Conservation (phyloP, 2,113 vertebrate genomes). For the Onychorhynchus coronatus region DNA sequence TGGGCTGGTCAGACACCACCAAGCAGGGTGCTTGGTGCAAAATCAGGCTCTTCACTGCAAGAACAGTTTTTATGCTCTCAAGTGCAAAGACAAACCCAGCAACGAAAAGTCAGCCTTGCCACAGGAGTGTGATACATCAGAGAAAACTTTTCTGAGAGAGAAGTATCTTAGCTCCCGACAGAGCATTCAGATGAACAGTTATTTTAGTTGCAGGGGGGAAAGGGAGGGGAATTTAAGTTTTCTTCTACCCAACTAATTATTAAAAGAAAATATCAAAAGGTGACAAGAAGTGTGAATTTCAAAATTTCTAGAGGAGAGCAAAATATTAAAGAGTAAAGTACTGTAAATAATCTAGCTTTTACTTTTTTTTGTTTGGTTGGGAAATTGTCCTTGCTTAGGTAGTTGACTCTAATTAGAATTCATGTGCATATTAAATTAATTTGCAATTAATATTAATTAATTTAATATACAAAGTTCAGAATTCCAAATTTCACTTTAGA, state of each 20-base stretch:
- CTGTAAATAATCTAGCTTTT: not conserved
- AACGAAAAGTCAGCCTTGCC: not conserved
- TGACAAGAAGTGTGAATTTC: not conserved
- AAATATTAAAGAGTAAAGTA: not conserved
- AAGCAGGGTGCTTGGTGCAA: not conserved
- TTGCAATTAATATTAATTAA: not conserved
- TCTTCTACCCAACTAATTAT: not conserved
- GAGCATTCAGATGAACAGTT: not conserved
- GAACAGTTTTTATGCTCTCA: accelerated
- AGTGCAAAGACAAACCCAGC: not conserved
- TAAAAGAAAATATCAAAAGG: not conserved
- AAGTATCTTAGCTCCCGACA: not conserved
- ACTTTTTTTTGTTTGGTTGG: not conserved
- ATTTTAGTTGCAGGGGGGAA: conserved; percentile 9
- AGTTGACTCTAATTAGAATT: not conserved
- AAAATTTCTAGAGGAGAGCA: not conserved
- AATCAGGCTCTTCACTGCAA: no score
- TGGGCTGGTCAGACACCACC: not conserved
- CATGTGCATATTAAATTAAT: not conserved
- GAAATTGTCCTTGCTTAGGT: not conserved
- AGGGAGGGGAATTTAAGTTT: not conserved
- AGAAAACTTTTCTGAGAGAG: not conserved
- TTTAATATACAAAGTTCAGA: not conserved
- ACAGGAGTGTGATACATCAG: not conserved
- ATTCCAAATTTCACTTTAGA: not conserved